Evolutionary conservation across 1,140 invertebrate species (phyloP).

Genomic region (Dendrolimus punctatus): DNA sequence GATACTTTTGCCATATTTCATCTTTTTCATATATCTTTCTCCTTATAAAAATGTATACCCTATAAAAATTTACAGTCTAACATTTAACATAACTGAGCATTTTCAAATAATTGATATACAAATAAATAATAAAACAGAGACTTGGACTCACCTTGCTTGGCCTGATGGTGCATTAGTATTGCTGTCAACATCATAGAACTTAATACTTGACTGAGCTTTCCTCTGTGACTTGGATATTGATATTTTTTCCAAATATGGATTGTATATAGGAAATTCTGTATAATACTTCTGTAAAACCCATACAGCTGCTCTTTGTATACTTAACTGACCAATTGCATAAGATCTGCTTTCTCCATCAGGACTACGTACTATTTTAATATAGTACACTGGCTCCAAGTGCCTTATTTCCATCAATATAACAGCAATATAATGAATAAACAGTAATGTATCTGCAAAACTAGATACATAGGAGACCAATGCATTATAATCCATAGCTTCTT

Average conservation of each 20-base stretch:
- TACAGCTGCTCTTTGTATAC: slow-evolving; percentile 95
- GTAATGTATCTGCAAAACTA: slow-evolving; percentile 91
- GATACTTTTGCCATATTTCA: too few species aligned
- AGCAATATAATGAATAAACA: slow-evolving; percentile 96
- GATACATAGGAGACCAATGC: slow-evolving; percentile 92
- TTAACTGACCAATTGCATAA: slow-evolving; percentile 92
- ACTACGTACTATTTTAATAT: slow-evolving; percentile 92
- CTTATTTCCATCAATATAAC: slow-evolving; percentile 94
- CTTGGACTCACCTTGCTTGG: slow-evolving; percentile 68
- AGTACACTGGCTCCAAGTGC: slow-evolving; percentile 91
- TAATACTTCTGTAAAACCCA: slow-evolving; percentile 97
- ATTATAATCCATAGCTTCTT: slow-evolving; percentile 86
- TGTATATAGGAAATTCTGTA: slow-evolving; percentile 96
- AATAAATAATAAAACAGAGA: too few species aligned
- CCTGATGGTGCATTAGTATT: slow-evolving; percentile 81
- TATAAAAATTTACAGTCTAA: too few species aligned
- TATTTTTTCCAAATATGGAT: slow-evolving; percentile 94
- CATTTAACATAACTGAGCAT: too few species aligned
- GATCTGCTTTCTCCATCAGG: slow-evolving; percentile 92
- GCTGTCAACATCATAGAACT: slow-evolving; percentile 97
- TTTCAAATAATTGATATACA: too few species aligned
- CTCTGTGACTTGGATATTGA: slow-evolving; percentile 88
- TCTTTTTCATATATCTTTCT: too few species aligned
- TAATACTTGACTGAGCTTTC: slow-evolving; percentile 87
- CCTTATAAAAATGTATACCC: too few species aligned